Evolutionary conservation across 2,797 vertebrate species (phyloP), one percentile per base, ranked within the genome.

Genomic region (Gastrophryne carolinensis): DNA sequence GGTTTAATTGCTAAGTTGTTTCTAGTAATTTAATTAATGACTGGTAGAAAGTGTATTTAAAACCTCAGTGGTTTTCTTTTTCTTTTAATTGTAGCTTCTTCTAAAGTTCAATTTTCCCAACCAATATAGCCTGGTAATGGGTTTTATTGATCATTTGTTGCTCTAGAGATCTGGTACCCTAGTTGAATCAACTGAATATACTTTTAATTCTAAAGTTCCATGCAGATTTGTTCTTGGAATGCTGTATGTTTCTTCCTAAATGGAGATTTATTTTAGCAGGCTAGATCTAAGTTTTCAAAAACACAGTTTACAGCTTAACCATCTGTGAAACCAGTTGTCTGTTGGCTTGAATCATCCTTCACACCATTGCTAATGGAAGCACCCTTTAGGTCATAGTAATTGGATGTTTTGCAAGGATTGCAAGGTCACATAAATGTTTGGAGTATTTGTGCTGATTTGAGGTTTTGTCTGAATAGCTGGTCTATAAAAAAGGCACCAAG

Each of bases 61-160:
- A n/a, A 9, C 32, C 50, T 34, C 65, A 39, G 35, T 68, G 65
- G 50, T 68, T 49, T 52, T 29, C 39, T 52, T 29, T 54, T 29
- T 56, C 17, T 35, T 52, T 39, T 37, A 68, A 68, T 68, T 41
- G 65, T 27, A 56, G 65, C 37, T 19, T 68, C 50, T 68, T 34
- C 13, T 5, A 2, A 27, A 68, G 50, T 68, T 68, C 41, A 34
- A 68, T 68, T 68, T 68, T 49, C 23, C 27, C 12, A 24, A 54
- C 52, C 65, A 56, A 53, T 29, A 68, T 68, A 24, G 53, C 65
- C 65, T 37, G 50, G 65, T 68, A 68, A 68, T 68, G 65, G 39
- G 65, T 68, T 68, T 68, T 68, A 68, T 68, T 54, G 65, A 68
- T 68, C 65, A 68, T 29, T 39, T 50, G 39, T 39, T 68, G 50